Conservation (phyloP, 1,140 invertebrate genomes). For the Heterodera carotae region DNA sequence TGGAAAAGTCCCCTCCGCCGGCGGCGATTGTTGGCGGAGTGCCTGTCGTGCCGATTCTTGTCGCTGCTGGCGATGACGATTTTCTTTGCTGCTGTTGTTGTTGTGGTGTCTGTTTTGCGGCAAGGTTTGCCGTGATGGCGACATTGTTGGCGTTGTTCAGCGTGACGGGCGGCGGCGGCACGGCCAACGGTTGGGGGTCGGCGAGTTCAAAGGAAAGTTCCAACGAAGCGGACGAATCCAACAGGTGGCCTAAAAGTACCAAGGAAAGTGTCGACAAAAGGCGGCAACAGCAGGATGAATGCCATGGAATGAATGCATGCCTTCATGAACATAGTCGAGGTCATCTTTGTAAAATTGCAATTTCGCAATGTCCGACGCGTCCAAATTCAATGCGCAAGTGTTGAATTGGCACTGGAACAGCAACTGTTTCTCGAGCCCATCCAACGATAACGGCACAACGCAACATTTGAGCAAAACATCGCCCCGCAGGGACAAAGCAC, state of each 20-base stretch:
- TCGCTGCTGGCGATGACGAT: slow-evolving; percentile 35
- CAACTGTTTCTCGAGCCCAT: slow-evolving; percentile 66
- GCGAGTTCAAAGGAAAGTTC: slow-evolving; percentile 76
- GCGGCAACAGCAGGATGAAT: too few relatives aligned
- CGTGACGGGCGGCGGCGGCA: not conserved
- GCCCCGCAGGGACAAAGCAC: slow-evolving; percentile 77
- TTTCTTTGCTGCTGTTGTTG: slow-evolving; percentile 24
- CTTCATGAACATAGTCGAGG: slow-evolving; percentile 71
- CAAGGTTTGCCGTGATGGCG: not conserved
- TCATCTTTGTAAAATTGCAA: slow-evolving; percentile 79
- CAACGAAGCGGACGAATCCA: slow-evolving; percentile 75
- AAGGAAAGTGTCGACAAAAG: not conserved
- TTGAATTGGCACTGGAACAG: slow-evolving; percentile 85
- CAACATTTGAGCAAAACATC: slow-evolving; percentile 88
- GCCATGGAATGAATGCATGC: slow-evolving; percentile 39
- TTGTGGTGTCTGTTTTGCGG: too few relatives aligned
- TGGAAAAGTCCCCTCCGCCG: slow-evolving; percentile 35
- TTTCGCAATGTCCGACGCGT: slow-evolving; percentile 71
- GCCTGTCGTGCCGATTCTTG: not conserved
- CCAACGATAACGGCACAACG: slow-evolving; percentile 71
- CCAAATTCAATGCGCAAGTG: slow-evolving; percentile 77
- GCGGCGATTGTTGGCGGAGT: slow-evolving; percentile 27
- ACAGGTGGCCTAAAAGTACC: slow-evolving; percentile 67
- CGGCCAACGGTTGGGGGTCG: not conserved
- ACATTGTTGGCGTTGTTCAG: not conserved